Conservation (phyloP, 2,888 invertebrate genomes). For the Agrotis segetum region DNA sequence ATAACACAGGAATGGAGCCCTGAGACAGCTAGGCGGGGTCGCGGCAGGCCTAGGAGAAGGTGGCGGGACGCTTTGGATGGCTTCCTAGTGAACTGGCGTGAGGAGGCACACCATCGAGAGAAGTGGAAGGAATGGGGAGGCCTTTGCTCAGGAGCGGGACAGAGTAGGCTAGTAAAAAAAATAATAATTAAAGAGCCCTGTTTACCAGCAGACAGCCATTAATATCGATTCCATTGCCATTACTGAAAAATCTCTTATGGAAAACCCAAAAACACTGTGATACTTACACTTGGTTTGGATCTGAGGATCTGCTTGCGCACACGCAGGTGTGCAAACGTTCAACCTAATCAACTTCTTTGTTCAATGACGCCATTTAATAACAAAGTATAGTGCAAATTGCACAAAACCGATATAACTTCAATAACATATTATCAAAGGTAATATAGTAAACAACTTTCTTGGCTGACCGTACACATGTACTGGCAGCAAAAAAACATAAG, state of each 20-base stretch:
- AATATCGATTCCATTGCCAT: background rate
- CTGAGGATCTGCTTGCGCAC: background rate
- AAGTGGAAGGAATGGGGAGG: too few relatives aligned
- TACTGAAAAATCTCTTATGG: background rate
- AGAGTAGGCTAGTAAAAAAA: too few relatives aligned
- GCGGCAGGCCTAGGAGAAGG: too few relatives aligned
- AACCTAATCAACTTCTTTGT: background rate
- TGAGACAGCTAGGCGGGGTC: too few relatives aligned
- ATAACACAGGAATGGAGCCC: too few relatives aligned
- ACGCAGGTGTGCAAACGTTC: background rate
- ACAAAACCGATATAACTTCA: conserved; percentile 1
- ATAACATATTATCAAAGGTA: conserved; percentile 15
- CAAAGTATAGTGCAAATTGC: conserved; percentile 12
- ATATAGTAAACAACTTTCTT: conserved; percentile 30
- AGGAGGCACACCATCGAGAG: too few relatives aligned
- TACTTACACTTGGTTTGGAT: too few relatives aligned
- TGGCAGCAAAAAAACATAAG: conserved; percentile 32
- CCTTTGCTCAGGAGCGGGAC: too few relatives aligned
- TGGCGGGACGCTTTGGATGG: too few relatives aligned
- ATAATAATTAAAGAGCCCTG: too few relatives aligned
- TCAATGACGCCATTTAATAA: background rate
- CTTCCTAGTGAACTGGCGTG: too few relatives aligned
- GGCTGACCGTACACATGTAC: conserved; percentile 12
- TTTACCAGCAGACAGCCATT: background rate
- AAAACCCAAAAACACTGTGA: background rate